phyloP scores from a whole-genome alignment of 2,113 vertebrate genomes.

The Centropristis striata region DNA sequence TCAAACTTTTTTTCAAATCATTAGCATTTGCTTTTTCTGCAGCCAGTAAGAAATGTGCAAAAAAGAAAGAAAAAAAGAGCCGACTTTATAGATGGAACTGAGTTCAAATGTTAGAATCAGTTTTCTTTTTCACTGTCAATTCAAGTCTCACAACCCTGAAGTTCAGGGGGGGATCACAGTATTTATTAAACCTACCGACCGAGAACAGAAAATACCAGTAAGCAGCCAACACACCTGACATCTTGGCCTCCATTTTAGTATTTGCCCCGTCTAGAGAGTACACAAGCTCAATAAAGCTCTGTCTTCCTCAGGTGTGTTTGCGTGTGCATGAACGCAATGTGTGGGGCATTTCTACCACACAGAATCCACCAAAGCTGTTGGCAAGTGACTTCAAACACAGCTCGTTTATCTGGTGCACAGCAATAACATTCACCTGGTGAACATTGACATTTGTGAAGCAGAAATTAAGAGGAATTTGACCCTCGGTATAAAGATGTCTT shows the following conservation, averaged over 20 bases:
- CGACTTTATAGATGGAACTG: not conserved
- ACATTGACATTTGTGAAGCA: conserved; percentile 58
- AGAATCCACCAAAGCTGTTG: conserved; percentile 38
- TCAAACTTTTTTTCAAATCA: not conserved
- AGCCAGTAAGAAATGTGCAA: not conserved
- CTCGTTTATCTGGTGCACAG: conserved; percentile 44
- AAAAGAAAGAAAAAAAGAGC: too few relatives aligned
- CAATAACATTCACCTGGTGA: conserved; percentile 66
- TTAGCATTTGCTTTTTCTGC: not conserved
- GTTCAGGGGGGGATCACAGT: conserved; percentile 8
- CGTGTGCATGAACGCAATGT: not conserved
- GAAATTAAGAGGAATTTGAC: conserved; percentile 65
- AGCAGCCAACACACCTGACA: conserved; percentile 53
- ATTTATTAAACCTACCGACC: conserved; percentile 5
- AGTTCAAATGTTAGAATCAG: not conserved
- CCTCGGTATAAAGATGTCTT: conserved; percentile 73
- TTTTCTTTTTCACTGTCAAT: not conserved
- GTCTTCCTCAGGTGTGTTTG: conserved; percentile 36
- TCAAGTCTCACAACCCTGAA: not conserved
- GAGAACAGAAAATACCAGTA: conserved; percentile 27
- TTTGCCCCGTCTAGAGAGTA: conserved; percentile 11
- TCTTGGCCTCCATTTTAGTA: conserved; percentile 4
- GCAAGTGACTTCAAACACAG: conserved; percentile 64
- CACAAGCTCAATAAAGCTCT: conserved; percentile 52
- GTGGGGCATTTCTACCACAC: conserved; percentile 58